Conservation (phyloP, 2,888 invertebrate genomes). For the Erpobdella octoculata region DNA sequence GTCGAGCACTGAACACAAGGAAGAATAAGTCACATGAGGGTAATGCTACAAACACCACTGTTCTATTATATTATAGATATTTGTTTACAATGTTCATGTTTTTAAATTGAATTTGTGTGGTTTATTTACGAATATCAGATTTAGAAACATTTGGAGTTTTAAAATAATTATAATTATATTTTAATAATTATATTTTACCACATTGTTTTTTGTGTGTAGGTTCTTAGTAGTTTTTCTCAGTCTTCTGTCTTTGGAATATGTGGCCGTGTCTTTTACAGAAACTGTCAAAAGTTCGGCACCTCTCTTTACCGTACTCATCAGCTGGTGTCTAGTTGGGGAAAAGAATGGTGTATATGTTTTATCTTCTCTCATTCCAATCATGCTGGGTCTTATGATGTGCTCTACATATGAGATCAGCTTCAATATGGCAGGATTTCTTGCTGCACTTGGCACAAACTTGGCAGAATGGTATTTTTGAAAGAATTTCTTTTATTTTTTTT, state of each 20-base stretch:
- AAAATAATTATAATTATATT: background rate
- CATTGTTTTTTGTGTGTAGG: no score
- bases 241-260: constrained; percentile 67
- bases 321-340: constrained; percentile 55
- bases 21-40: no score
- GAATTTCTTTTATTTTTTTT: no score
- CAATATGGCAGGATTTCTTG: constrained; percentile 64
- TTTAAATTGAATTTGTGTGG: background rate
- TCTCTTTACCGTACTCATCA: constrained; percentile 68
- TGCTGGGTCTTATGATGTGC: constrained; percentile 68
- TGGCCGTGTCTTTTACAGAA: constrained; percentile 72
- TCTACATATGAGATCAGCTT: constrained; percentile 71
- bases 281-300: constrained; percentile 74
- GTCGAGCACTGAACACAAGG: no score
- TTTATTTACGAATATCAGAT: background rate
- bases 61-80: no score
- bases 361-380: constrained; percentile 66
- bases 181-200: background rate
- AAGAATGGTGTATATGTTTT: constrained; percentile 43
- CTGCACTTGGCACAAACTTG: constrained; percentile 69
- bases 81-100: background rate
- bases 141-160: background rate
- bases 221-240: constrained; percentile 69
- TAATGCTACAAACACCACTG: no score
- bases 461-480: constrained; percentile 63